These are phyloP conservation scores for Gobionotothen gibberifrons DNA, from an alignment of 2,797 vertebrate genomes.

Conservation along the genomic window DNA sequence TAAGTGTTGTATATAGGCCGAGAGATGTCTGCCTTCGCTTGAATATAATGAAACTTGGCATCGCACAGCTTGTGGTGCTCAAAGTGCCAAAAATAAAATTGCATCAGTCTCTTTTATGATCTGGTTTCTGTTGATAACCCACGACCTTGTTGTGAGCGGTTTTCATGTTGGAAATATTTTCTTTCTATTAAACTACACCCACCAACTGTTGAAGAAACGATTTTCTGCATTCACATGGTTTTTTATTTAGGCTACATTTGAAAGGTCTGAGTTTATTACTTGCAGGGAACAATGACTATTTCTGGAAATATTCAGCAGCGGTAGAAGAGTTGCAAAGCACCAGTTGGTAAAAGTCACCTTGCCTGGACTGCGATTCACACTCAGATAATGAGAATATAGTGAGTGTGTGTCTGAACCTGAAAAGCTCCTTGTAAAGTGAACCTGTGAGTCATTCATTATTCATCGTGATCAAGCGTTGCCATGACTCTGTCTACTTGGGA, in stretches of 20 bases:
- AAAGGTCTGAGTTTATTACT: constrained; percentile 3
- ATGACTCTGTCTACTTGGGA: constrained; percentile 76
- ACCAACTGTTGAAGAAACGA: neutral
- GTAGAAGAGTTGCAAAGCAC: constrained; percentile 22
- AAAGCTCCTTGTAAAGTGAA: constrained; percentile 83
- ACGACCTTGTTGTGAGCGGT: no score
- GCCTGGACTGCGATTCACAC: constrained; percentile 48
- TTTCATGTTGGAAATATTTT: no score
- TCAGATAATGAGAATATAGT: constrained; percentile 68
- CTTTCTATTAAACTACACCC: no score
- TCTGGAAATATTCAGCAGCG: constrained; percentile 31
- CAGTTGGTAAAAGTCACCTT: constrained; percentile 45
- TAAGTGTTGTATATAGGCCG: no score
- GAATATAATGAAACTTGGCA: no score
- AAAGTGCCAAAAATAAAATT: no score
- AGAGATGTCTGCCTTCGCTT: no score
- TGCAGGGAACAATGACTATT: neutral
- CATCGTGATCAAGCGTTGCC: constrained; percentile 78
- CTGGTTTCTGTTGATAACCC: no score
- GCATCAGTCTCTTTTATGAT: no score
- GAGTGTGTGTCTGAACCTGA: constrained; percentile 70
- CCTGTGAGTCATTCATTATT: constrained; percentile 81
- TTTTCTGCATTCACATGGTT: neutral
- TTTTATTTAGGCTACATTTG: neutral
- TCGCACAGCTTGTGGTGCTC: no score